Evolutionary conservation across 1,140 invertebrate species (phyloP).

Genomic region (Macrotrachela quadricornifera): DNA sequence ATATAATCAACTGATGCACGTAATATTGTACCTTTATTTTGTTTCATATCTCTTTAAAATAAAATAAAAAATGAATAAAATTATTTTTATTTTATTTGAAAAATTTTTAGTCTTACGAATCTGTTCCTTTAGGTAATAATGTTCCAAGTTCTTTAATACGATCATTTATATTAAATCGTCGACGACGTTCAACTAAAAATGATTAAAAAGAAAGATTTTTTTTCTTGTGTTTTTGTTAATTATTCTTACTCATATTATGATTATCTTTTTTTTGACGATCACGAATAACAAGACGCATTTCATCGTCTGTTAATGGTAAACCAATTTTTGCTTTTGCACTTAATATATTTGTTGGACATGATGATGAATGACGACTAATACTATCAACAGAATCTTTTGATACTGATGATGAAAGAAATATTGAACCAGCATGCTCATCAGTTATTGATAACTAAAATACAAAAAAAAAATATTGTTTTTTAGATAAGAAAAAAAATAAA

Average conservation of each 20-base stretch:
- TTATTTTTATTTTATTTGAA: not conserved
- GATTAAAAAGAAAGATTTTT: not conserved
- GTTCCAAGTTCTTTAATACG: slow-evolving; percentile 86
- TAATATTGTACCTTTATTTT: slow-evolving; percentile 63
- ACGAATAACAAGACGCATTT: slow-evolving; percentile 38
- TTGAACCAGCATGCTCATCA: too few relatives aligned
- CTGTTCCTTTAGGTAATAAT: slow-evolving; percentile 61
- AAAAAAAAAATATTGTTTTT: too few relatives aligned
- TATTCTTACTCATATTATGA: slow-evolving; percentile 81
- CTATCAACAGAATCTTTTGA: too few relatives aligned
- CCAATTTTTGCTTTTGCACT: not conserved
- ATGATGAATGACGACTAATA: too few relatives aligned
- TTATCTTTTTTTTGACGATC: slow-evolving; percentile 95
- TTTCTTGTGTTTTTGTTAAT: not conserved
- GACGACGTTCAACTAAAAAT: slow-evolving; percentile 56
- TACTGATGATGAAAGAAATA: too few relatives aligned
- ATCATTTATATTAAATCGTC: slow-evolving; percentile 93
- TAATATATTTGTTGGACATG: too few relatives aligned
- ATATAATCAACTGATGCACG: slow-evolving; percentile 93
- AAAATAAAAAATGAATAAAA: not conserved
- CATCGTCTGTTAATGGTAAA: slow-evolving; percentile 11
- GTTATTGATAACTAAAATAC: too few relatives aligned
- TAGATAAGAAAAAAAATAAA: too few relatives aligned
- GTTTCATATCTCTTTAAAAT: slow-evolving; percentile 27
- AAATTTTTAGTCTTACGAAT: too few relatives aligned